Evolutionary conservation across 1,140 invertebrate species (phyloP).

Genomic region (Callitettix versicolor): DNA sequence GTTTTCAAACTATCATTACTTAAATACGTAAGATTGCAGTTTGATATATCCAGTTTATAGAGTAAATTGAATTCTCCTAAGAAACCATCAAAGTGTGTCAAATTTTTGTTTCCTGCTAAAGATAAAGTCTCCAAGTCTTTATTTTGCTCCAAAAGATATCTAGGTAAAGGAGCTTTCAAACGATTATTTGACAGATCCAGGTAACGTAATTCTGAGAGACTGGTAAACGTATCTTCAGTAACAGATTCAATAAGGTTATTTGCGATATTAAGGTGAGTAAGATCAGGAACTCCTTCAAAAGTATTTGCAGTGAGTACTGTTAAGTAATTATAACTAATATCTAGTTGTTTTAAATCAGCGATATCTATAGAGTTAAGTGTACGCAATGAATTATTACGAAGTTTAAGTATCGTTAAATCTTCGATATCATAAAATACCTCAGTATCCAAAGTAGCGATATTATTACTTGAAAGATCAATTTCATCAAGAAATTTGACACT

Average conservation of each 20-base stretch:
- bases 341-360: conserved; percentile 44
- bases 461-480: conserved; percentile 53
- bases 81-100: conserved; percentile 45
- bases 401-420: conserved; percentile 45
- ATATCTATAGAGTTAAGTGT: conserved; percentile 40
- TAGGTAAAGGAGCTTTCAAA: conserved; percentile 43
- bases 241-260: conserved; percentile 53
- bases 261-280: conserved; percentile 49
- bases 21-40: conserved; percentile 50
- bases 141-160: conserved; percentile 53
- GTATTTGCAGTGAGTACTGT: conserved; percentile 48
- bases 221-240: conserved; percentile 50
- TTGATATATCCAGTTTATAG: conserved; percentile 53
- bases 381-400: conserved; percentile 44
- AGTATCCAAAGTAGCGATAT: conserved; percentile 41
- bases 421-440: conserved; percentile 47
- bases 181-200: conserved; percentile 58
- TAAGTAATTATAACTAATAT: conserved; percentile 51
- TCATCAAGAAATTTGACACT: conserved; percentile 47
- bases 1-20: conserved; percentile 48
- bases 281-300: conserved; percentile 45
- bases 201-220: conserved; percentile 46
- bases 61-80: conserved; percentile 44
- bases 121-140: conserved; percentile 51
- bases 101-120: conserved; percentile 49